Evolutionary conservation across 1,140 invertebrate genomes (phyloP).

Genomic region (Diorhabda sublineata): DNA sequence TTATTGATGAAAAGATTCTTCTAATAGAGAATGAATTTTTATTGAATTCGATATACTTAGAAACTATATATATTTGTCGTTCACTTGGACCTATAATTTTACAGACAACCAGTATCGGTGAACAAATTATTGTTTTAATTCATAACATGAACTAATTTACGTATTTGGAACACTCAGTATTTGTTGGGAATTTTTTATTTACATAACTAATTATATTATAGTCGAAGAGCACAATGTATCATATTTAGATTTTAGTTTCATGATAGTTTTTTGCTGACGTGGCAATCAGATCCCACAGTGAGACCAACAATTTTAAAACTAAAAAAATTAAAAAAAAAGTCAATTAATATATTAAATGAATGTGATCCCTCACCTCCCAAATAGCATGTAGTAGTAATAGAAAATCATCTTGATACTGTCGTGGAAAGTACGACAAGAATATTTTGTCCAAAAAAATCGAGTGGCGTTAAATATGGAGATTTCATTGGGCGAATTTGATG

Average conservation of each 20-base stretch:
- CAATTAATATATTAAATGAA: slow-evolving; percentile 12
- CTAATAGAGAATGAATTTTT: no score
- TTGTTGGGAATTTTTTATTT: no score
- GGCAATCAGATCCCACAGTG: slow-evolving; percentile 9
- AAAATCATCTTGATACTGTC: background rate
- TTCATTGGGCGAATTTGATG: background rate
- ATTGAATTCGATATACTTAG: no score
- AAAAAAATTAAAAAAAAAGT: slow-evolving; percentile 3
- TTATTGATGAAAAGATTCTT: no score
- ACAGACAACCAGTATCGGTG: no score
- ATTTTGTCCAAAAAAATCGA: no score
- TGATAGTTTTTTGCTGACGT: background rate
- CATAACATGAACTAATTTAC: no score
- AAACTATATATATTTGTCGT: no score
- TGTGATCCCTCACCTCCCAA: slow-evolving; percentile 5
- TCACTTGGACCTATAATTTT: no score
- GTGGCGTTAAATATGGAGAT: no score
- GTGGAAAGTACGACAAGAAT: background rate
- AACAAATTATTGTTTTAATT: no score
- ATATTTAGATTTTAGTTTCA: background rate
- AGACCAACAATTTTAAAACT: slow-evolving; percentile 13
- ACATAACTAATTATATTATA: background rate
- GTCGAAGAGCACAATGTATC: slow-evolving; percentile 1
- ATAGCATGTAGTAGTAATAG: slow-evolving; percentile 13
- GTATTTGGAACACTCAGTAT: no score